A percentile compares a stretch with the other conserved stretches of the same genome.
These are phyloP conservation scores for Marisa cornuarietis DNA, from an alignment of 1,140 invertebrate species.

Conservation along the genomic window DNA sequence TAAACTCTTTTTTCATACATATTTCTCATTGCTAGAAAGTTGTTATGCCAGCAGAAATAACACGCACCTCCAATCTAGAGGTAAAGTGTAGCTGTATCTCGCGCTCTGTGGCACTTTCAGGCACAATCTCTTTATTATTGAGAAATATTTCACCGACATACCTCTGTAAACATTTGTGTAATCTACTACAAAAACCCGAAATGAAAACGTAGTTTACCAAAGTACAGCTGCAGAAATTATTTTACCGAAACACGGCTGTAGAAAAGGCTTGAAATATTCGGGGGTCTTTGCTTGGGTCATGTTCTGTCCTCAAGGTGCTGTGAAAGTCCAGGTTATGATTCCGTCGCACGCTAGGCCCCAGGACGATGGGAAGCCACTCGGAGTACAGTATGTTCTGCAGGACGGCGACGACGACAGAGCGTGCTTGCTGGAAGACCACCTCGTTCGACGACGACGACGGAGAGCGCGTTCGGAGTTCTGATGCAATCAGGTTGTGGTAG, in stretches of 20 bases:
- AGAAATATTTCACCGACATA: too few relatives aligned
- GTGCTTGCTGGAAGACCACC: conserved; percentile 79
- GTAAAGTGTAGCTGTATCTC: too few relatives aligned
- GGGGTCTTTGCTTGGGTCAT: conserved; percentile 64
- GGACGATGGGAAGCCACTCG: conserved; percentile 36
- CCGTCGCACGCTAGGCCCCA: conserved; percentile 18
- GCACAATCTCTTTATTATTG: too few relatives aligned
- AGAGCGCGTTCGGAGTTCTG: conserved; percentile 78
- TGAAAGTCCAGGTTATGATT: neutral
- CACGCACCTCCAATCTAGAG: too few relatives aligned
- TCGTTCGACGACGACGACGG: conserved; percentile 92
- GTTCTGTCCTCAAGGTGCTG: neutral
- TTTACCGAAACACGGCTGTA: conserved; percentile 74
- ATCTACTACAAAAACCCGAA: too few relatives aligned
- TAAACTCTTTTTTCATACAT: too few relatives aligned
- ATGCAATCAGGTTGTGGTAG: conserved; percentile 92
- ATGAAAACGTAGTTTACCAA: too few relatives aligned
- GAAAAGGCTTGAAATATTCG: conserved; percentile 78
- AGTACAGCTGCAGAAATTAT: conserved; percentile 53
- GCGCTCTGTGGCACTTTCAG: too few relatives aligned
- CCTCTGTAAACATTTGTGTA: too few relatives aligned
- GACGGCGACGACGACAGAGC: conserved; percentile 93
- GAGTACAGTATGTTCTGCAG: conserved; percentile 74
- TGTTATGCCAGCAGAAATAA: too few relatives aligned
- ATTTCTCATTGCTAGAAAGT: too few relatives aligned